Base-by-base conservation (phyloP, 2,113 vertebrate species). In the Atlantisia rogersi region DNA sequence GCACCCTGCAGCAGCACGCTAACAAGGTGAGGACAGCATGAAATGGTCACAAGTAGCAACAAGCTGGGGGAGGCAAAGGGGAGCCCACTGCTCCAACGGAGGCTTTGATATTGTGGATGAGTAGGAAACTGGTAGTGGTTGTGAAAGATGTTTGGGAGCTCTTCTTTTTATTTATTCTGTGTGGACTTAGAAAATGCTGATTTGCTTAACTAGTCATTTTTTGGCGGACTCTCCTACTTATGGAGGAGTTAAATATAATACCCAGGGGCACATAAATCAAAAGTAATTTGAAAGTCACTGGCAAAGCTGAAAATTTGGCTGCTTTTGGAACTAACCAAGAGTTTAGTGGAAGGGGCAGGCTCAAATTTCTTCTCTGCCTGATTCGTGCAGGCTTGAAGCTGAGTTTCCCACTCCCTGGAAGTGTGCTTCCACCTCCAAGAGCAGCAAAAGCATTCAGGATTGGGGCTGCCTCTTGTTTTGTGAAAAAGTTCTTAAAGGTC, bases 21-120 rank as follows among this genome's bases (percentile, higher is more conserved):
- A 32, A 31, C 8, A 37, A 2, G 0, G 0, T 11, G 15, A 5
- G 9, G 46, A 29, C 39, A n/a, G 70, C 71, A 9, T 15, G n/a
- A 26, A 21, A 20, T 0, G 6, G 25, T 48, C 82, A 35, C 39
- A 35, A 60, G 29, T 11, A 85, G 11, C 48, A 70, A 26, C 6
- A 39, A 40, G 19, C 55, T 46, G n/a, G 35, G n/a, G 24, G 4
- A 67, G 48, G 11, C 1, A 4, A 65, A n/a, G 50, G 59, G 26
- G 12, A 75, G 3, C 42, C 31, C 29, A 4, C 55, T 53, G 28
- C 26, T 52, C 35, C 5, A 44, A 31, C 40, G 16, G 1, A 1
- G 0, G 3, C 25, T 2, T 29, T 8, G 32, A 50, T 13, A 12
- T 28, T 46, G 26, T 7, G 21, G 58, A 16, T 31, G 25, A 25